Evolutionary conservation across 2,113 vertebrate species (phyloP).

Genomic region (Coracopsis vasa): DNA sequence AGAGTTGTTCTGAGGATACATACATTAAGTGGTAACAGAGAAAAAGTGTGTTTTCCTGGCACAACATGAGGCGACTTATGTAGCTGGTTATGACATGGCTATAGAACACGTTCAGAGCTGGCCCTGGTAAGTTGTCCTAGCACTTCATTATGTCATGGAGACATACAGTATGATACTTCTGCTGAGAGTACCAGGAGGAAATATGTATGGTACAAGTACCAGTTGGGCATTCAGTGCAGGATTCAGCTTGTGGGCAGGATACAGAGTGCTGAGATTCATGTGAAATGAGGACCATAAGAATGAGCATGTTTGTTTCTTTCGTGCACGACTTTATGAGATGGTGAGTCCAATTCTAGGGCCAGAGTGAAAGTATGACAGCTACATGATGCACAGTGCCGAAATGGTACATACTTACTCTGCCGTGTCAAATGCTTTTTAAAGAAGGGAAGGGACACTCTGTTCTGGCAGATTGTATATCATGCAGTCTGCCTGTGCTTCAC

Average conservation of each 20-base stretch:
- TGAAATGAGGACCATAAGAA: background rate
- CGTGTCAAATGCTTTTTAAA: slow-evolving; percentile 53
- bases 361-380: accelerated
- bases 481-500: slow-evolving; percentile 2
- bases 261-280: background rate
- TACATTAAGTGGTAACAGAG: background rate
- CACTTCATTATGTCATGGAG: background rate
- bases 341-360: background rate
- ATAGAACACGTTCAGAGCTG: background rate
- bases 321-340: background rate
- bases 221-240: background rate
- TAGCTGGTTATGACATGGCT: background rate
- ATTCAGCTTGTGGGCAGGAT: background rate
- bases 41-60: background rate
- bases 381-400: background rate
- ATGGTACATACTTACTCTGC: background rate
- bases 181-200: background rate
- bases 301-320: accelerated
- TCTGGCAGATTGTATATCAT: slow-evolving; percentile 36
- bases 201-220: background rate
- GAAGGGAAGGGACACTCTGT: slow-evolving; percentile 44
- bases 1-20: background rate
- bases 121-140: accelerated
- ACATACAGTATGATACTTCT: background rate
- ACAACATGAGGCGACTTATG: accelerated